Evolutionary conservation across 2,113 vertebrate genomes (phyloP), one percentile per base, ranked within the genome.

Genomic region (Pteronura brasiliensis): DNA sequence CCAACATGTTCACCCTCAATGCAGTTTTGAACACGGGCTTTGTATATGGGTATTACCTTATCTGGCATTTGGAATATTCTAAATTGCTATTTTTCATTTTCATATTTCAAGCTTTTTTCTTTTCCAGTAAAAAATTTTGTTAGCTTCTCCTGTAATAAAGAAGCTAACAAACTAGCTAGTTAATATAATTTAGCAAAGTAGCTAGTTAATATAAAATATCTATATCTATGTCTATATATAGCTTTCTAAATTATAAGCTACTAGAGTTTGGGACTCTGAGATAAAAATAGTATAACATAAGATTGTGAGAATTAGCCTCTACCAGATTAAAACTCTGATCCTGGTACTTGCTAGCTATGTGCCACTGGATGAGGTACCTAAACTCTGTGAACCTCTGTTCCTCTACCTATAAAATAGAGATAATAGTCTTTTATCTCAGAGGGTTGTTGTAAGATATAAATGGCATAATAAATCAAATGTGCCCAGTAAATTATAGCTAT

Each of bases 391-490:
- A 59, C 21, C 11, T 34, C 39, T 85, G 13, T 85, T 92, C 14
- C 34, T 76, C 92, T 1, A 67, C 49, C 25, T 90, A 47, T 63
- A 95, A 95, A 92, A 87, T 49, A 47, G 44, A 71, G 72, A 65
- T 59, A 81, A 88, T 3, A 61, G 39, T 69, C 49, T 92, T 83
- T 69, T 85, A 67, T 47, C 7, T 81, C 83, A 89, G 25, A 96
- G 18, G 10, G n/a, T 47, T 74, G 3, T 52, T 96, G 6, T 89
- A 79, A 74, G 29, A 94, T 59, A 23, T 47, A 95, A 95, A 21
- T 47, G 34, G 10, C 17, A 88, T 84, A 84, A 82, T 87, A 77
- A 94, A 89, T 89, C 93, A 85, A 80, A 85, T 95, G 67, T 65
- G 31, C 3, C 1, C 42, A 95, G 67, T 67, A 80, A 81, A 93